Evolutionary conservation across 1,140 invertebrate genomes (phyloP), one percentile per base, ranked within the genome.

Genomic region (Atta colombica): DNA sequence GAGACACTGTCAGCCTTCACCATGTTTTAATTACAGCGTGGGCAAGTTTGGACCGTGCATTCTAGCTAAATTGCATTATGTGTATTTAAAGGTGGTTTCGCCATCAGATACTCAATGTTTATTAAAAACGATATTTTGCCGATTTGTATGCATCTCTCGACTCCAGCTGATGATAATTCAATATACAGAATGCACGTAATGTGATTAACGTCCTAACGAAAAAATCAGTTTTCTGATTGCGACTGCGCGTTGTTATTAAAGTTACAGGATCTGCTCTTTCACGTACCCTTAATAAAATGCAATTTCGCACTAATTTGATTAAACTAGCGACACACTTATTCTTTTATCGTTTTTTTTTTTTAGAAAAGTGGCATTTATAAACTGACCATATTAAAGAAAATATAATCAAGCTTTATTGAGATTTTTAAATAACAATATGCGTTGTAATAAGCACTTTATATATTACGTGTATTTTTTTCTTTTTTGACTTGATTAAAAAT

Each of bases 31-130:
- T 31, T 58, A 61, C 53, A 16, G 0, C 35, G 31, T 25, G 31
- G 18, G 28, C 49, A 55, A 63, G 82, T 51, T 35, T 28, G 60
- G 45, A 68, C n/a, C 82, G 60, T 28, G 31, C 63, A 85, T 85
- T 85, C 74, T 66, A 60, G 28, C 58, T 49, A 51, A 66, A 78
- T 85, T 77, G 49, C 39, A 58, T 85, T 85, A 85, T 31, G 61
- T 49, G 60, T 55, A 68, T 85, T 85, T 85, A 77, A 63, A 35
- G 78, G 82, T 75, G 78, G 82, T 75, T 61, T 28, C 39, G 18
- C 39, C 28, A 21, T 75, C 35, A 21, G 31, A 85, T 78, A 85
- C 39, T 49, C 63, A 61, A 65, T 77, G 81, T 85, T 66, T 66
- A 66, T 66, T 66, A 78, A 78, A 75, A n/a, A 49, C 55, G 80